Conservation (phyloP, 2,888 invertebrate genomes). For the Papilio demoleus region DNA sequence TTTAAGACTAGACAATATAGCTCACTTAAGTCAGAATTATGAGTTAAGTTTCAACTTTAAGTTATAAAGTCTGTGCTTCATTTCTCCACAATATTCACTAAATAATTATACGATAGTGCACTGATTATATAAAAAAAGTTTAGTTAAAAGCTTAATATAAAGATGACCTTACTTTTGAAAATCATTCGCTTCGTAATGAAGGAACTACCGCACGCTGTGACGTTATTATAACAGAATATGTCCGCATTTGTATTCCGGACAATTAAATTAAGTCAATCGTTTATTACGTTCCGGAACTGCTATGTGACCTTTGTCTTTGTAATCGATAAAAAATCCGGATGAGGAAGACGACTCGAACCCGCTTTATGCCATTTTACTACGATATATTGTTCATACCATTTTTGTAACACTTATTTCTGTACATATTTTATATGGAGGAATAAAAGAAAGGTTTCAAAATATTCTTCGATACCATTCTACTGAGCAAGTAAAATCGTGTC, state of each 20-base stretch:
- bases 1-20: too few relatives aligned
- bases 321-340: slow-evolving; percentile 38
- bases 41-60: too few relatives aligned
- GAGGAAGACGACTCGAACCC: slow-evolving; percentile 33
- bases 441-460: slow-evolving; percentile 27
- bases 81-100: not conserved
- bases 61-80: too few relatives aligned
- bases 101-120: not conserved
- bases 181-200: not conserved
- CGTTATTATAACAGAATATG: not conserved
- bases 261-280: slow-evolving; percentile 35
- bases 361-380: slow-evolving; percentile 25
- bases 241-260: slow-evolving; percentile 30
- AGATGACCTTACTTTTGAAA: not conserved
- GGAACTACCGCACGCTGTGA: slow-evolving; percentile 3
- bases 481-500: not conserved
- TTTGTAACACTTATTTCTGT: too few relatives aligned
- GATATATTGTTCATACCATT: not conserved
- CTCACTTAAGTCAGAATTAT: too few relatives aligned
- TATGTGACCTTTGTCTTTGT: slow-evolving; percentile 35
- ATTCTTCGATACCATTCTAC: not conserved
- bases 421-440: not conserved
- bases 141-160: not conserved
- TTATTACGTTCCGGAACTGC: slow-evolving; percentile 36
- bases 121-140: not conserved